Conservation (phyloP, 2,797 vertebrate genomes). For the Dendrocincla fuliginosa region DNA sequence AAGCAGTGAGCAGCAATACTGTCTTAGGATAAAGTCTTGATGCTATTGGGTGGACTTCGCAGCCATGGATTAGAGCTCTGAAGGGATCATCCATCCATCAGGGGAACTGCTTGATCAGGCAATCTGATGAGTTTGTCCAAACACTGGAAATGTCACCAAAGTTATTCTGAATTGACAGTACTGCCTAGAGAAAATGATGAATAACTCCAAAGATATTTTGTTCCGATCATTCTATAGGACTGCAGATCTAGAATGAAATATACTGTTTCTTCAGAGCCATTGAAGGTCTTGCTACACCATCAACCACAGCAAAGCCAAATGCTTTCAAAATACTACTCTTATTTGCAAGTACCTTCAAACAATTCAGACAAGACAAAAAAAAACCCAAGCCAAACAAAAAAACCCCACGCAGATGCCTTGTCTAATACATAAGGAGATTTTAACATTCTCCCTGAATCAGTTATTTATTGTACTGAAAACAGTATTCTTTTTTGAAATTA, state of each 20-base stretch:
- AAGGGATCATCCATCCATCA: not conserved
- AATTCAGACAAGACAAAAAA: not conserved
- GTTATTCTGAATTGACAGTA: not conserved
- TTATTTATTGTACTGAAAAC: not conserved
- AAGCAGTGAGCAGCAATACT: not conserved
- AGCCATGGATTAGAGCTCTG: not conserved
- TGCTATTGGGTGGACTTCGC: not conserved
- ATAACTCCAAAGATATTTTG: not conserved
- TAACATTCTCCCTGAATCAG: not conserved
- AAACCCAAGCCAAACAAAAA: not conserved
- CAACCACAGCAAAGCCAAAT: accelerated
- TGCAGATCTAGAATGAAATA: not conserved
- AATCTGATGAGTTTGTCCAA: accelerated
- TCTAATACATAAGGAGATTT: not conserved
- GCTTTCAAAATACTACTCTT: not conserved
- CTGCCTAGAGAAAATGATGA: not conserved
- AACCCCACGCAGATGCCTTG: not conserved
- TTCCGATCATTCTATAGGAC: not conserved
- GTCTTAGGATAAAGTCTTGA: not conserved
- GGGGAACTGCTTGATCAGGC: not conserved
- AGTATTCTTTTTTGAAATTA: not conserved
- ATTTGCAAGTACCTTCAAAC: not conserved
- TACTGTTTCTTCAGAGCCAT: not conserved
- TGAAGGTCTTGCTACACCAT: not conserved
- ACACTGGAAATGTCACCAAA: not conserved